These are phyloP conservation scores for Peribatodes rhomboidaria DNA, from an alignment of 2,888 invertebrate species.

Conservation along the genomic window DNA sequence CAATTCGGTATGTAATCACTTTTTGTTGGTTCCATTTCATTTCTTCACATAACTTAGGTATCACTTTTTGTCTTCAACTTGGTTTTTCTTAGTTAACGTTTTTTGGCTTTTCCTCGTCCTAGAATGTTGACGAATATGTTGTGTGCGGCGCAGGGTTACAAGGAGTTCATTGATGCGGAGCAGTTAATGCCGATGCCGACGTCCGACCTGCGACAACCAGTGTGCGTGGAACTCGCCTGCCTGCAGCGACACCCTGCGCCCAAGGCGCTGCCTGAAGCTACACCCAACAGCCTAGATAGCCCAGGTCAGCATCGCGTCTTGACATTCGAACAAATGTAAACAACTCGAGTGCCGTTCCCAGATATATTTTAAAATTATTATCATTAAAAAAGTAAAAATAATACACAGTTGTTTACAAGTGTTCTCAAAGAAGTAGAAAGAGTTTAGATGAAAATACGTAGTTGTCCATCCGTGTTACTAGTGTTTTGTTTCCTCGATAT, in stretches of 20 bases:
- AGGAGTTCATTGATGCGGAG: conserved; percentile 96
- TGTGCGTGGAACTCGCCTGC: conserved; percentile 93
- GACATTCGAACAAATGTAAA: conserved; percentile 50
- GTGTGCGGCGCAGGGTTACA: conserved; percentile 89
- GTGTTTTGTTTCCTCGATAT: conserved; percentile 24
- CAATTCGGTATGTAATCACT: too few species aligned
- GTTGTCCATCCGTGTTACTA: conserved; percentile 18
- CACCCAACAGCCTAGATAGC: conserved; percentile 83
- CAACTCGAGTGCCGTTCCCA: conserved; percentile 34
- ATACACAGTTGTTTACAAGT: conserved; percentile 50
- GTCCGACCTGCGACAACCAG: conserved; percentile 93
- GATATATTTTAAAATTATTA: background rate
- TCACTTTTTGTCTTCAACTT: background rate
- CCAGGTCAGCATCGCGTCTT: conserved; percentile 69
- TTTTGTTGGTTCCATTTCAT: too few species aligned
- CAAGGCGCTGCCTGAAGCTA: conserved; percentile 80
- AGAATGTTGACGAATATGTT: background rate
- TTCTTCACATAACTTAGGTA: too few species aligned
- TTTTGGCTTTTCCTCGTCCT: background rate
- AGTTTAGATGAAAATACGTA: conserved; percentile 9
- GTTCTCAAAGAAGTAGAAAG: conserved; percentile 30
- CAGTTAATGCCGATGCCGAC: conserved; percentile 95
- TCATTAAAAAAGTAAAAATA: background rate
- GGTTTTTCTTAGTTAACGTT: background rate
- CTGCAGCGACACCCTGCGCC: conserved; percentile 87